Percentiles rank a stretch among this genome's conserved stretches.
These are phyloP conservation scores for Crocallis elinguaria DNA, from an alignment of 2,888 invertebrate genomes.

Conservation along the genomic window DNA sequence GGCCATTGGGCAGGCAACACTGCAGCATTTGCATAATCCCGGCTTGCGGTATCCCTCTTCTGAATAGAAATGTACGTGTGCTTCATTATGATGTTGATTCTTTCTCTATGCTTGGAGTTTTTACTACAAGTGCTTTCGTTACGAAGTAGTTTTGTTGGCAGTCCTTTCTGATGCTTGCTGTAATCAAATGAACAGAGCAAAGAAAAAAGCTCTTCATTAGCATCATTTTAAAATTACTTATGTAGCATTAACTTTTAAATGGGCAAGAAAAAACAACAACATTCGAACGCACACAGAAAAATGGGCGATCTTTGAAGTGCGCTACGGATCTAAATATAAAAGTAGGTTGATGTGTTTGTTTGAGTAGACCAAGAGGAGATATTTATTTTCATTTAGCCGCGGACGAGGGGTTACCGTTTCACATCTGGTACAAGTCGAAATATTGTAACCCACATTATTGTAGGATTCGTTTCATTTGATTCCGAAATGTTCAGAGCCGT, in stretches of 20 bases:
- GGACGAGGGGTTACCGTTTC: slow-evolving; percentile 51
- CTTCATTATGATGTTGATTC: slow-evolving; percentile 23
- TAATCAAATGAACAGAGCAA: background rate
- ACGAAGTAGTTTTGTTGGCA: background rate
- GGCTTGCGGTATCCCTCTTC: slow-evolving; percentile 22
- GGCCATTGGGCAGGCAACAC: slow-evolving; percentile 30
- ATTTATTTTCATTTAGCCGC: slow-evolving; percentile 72
- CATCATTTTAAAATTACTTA: slow-evolving; percentile 3
- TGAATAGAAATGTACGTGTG: slow-evolving; percentile 28
- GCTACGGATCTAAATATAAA: slow-evolving; percentile 60
- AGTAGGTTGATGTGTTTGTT: slow-evolving; percentile 67
- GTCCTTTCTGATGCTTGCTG: background rate
- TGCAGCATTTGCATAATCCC: slow-evolving; percentile 36
- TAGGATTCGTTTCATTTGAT: slow-evolving; percentile 34
- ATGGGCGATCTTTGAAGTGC: slow-evolving; percentile 52
- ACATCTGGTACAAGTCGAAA: slow-evolving; percentile 51
- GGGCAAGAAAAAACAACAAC: slow-evolving; percentile 21
- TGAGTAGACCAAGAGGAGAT: slow-evolving; percentile 64
- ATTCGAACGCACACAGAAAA: slow-evolving; percentile 42
- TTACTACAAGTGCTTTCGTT: slow-evolving; percentile 5
- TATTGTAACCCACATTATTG: slow-evolving; percentile 43
- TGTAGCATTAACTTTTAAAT: slow-evolving; percentile 12
- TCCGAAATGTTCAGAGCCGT: slow-evolving; percentile 34
- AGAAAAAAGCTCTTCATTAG: slow-evolving; percentile 6
- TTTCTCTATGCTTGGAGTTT: slow-evolving; percentile 1